These are phyloP conservation scores for Plutella xylostella DNA, from an alignment of 2,888 invertebrate species.

Conservation along the genomic window DNA sequence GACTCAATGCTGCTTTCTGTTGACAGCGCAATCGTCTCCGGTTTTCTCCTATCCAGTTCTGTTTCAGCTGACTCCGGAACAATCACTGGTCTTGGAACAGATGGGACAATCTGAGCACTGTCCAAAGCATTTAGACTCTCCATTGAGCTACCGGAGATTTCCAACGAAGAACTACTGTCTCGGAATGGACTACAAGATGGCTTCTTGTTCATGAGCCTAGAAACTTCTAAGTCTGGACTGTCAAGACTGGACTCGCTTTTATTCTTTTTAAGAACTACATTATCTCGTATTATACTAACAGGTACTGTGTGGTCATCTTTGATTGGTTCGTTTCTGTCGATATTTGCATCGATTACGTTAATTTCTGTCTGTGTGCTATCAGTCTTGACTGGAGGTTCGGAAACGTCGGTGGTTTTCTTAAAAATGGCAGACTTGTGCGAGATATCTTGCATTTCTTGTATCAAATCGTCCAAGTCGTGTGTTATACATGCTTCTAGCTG, in stretches of 20 bases:
- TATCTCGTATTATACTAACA: constrained; percentile 39
- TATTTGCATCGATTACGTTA: constrained; percentile 13
- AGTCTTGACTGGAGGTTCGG: constrained; percentile 18
- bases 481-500: constrained; percentile 49
- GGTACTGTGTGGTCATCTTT: constrained; percentile 36
- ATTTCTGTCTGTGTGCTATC: constrained; percentile 29
- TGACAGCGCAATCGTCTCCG: constrained; percentile 29
- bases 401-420: constrained; percentile 17
- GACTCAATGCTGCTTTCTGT: constrained; percentile 57
- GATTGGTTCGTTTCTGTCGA: constrained; percentile 5
- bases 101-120: constrained; percentile 18
- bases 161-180: constrained; percentile 58
- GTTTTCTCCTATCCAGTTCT: constrained; percentile 47
- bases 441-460: constrained; percentile 47
- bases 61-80: constrained; percentile 29
- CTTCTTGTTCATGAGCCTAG: constrained; percentile 54
- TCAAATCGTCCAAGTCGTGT: constrained; percentile 51
- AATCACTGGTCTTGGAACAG: constrained; percentile 31
- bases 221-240: constrained; percentile 63
- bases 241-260: constrained; percentile 65
- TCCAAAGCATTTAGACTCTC: constrained; percentile 54
- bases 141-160: constrained; percentile 61
- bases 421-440: constrained; percentile 28
- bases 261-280: constrained; percentile 59
- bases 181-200: constrained; percentile 53